Evolutionary conservation across 2,797 vertebrate species (phyloP).

Genomic region (Miichthys miiuy): DNA sequence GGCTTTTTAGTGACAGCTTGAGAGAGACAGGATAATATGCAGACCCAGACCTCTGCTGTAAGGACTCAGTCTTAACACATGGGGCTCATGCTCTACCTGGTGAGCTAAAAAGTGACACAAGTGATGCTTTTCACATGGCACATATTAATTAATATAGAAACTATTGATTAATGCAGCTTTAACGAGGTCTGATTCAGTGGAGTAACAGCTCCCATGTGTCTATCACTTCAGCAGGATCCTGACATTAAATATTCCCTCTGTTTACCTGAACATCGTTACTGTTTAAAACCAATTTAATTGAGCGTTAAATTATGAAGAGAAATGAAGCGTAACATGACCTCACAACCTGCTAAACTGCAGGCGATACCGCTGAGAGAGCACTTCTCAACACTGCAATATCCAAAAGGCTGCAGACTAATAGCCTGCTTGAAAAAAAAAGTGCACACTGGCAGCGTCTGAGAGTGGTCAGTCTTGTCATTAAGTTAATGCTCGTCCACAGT

Average conservation of each 20-base stretch:
- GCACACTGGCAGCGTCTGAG: conserved; percentile 72
- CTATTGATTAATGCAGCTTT: conserved; percentile 6
- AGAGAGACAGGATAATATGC: too few relatives aligned
- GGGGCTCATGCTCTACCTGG: too few relatives aligned
- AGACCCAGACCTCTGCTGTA: too few relatives aligned
- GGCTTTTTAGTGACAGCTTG: too few relatives aligned
- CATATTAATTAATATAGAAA: background rate
- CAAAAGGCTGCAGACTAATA: conserved; percentile 66
- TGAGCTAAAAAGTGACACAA: too few relatives aligned
- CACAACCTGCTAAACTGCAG: conserved; percentile 58
- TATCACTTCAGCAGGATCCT: conserved; percentile 25
- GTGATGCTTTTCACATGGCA: background rate
- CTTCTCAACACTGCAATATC: conserved; percentile 63
- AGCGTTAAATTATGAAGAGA: conserved; percentile 63
- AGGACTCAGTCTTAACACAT: too few relatives aligned
- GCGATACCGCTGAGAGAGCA: conserved; percentile 38
- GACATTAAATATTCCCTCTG: conserved; percentile 44
- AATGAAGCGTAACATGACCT: conserved; percentile 69
- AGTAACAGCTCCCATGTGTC: conserved; percentile 18
- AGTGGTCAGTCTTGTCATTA: conserved; percentile 84
- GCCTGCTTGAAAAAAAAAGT: conserved; percentile 45
- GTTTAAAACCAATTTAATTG: conserved; percentile 52
- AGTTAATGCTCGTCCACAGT: conserved; percentile 85
- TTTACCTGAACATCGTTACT: conserved; percentile 60
- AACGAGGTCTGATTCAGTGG: background rate